These are phyloP conservation scores for Leuciscus idus DNA, from an alignment of 2,113 vertebrate species.

Conservation along the genomic window DNA sequence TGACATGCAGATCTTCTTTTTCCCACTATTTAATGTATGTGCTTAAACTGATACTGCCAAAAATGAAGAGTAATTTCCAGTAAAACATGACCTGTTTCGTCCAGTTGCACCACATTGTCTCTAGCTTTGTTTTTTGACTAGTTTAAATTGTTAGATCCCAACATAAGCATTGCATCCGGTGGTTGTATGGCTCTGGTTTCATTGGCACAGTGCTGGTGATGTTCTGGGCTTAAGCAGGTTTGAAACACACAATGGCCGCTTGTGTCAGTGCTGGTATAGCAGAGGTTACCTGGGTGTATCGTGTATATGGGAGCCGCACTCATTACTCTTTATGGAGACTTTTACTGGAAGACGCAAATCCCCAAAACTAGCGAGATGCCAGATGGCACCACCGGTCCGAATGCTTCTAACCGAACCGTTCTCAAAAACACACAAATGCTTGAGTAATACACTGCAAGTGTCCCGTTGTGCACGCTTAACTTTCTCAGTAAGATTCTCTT, in stretches of 20 bases:
- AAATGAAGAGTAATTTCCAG: background rate
- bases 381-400: conserved; percentile 41
- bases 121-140: background rate
- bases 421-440: conserved; percentile 3
- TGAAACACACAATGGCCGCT: conserved; percentile 33
- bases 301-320: conserved; percentile 53
- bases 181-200: background rate
- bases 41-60: background rate
- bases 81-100: background rate
- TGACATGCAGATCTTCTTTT: no score
- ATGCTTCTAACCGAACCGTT: background rate
- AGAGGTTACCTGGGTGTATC: conserved; percentile 57
- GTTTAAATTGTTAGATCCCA: background rate
- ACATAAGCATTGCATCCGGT: background rate
- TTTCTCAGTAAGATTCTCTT: background rate
- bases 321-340: conserved; percentile 63
- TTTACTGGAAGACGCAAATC: conserved; percentile 62
- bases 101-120: background rate
- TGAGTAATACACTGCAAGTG: background rate
- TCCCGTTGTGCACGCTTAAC: no score
- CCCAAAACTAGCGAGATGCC: conserved; percentile 28
- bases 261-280: conserved; percentile 47
- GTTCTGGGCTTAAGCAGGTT: conserved; percentile 8
- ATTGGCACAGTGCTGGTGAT: conserved; percentile 33
- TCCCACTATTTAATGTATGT: background rate